Base-by-base conservation (phyloP, 1,140 invertebrate species). In the Condylostylus longicornis region DNA sequence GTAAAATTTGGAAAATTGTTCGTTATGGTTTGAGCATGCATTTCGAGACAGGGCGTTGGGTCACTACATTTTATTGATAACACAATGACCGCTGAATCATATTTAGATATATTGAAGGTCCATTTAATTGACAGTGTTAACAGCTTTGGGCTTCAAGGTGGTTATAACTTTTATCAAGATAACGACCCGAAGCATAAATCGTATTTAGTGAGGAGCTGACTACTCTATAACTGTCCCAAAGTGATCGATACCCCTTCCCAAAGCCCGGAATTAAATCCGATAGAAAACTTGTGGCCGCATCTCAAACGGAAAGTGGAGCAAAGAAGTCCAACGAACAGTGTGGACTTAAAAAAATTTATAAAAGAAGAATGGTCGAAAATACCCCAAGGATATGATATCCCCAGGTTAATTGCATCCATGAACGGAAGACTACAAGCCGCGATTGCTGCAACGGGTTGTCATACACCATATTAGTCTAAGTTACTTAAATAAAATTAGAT, bases 21-120 rank as follows among this genome's bases (percentile, higher is more conserved):
- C 20, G 36, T 55, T 8, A 57, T 62, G 52, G 47, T 57, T 10
- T 62, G 56, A 53, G 60, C 48, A n/a, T 50, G 42, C 28, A 49
- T 62, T 32, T 34, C 42, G 9, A 28, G 35, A 2, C 21, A 25
- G 25, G 52, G 48, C 17, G 45, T 55, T 2, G 50, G 51, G 10
- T 35, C 39, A 28, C 14, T 61, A 17, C 30, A 36, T 7, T 38
- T 45, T 32, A 42, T 59, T 22, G 38, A 49, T 35, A 37, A 38
- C 13, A 45, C 28, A n/a, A 45, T 47, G 43, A 30, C 45, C 30
- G 31, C 27, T 18, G 4, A 17, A 14, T 13, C 27, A 10, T 47
- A 47, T 32, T 41, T 42, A 23, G 29, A 45, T 25, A 37, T 56
- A 9, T 28, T 48, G 17, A 40, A 42, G 44, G 18, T 42, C 15